phyloP scores from a whole-genome alignment of 2,797 vertebrate genomes.

The Phoeniculus purpureus region DNA sequence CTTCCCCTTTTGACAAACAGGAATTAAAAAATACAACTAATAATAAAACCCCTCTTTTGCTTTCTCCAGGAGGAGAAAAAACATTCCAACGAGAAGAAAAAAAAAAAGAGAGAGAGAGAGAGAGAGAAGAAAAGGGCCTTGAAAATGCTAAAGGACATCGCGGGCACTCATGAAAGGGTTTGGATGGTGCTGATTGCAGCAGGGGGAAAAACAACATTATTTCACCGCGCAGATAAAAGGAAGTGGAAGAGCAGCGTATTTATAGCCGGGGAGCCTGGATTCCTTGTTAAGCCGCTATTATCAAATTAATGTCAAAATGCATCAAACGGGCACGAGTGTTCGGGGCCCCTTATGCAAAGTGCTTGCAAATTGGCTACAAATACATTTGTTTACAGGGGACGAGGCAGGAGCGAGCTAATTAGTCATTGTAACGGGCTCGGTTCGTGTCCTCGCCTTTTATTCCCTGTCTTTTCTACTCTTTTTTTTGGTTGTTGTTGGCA shows the following conservation, averaged over 20 bases:
- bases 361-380: constrained; percentile 73
- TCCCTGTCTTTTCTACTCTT: not conserved
- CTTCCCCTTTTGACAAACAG: not conserved
- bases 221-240: constrained; percentile 74
- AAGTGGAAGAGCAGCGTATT: constrained; percentile 62
- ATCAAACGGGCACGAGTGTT: constrained; percentile 74
- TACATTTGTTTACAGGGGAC: constrained; percentile 71
- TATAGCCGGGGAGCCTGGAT: constrained; percentile 68
- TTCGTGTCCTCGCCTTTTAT: not conserved
- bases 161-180: constrained; percentile 65
- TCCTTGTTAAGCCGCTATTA: constrained; percentile 69
- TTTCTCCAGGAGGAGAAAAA: constrained; percentile 16
- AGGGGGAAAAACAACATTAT: constrained; percentile 70
- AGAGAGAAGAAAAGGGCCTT: not conserved
- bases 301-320: constrained; percentile 75
- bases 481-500: constrained; percentile 44
- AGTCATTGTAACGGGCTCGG: constrained; percentile 61
- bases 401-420: constrained; percentile 67
- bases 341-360: constrained; percentile 65
- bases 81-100: too few species aligned
- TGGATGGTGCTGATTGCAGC: constrained; percentile 70
- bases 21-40: constrained; percentile 64
- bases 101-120: not conserved
- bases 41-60: constrained; percentile 25
- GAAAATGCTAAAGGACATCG: constrained; percentile 65